Evolutionary conservation across 2,113 vertebrate genomes (phyloP), one percentile per base, ranked within the genome.

Genomic region (Dipodomys spectabilis): DNA sequence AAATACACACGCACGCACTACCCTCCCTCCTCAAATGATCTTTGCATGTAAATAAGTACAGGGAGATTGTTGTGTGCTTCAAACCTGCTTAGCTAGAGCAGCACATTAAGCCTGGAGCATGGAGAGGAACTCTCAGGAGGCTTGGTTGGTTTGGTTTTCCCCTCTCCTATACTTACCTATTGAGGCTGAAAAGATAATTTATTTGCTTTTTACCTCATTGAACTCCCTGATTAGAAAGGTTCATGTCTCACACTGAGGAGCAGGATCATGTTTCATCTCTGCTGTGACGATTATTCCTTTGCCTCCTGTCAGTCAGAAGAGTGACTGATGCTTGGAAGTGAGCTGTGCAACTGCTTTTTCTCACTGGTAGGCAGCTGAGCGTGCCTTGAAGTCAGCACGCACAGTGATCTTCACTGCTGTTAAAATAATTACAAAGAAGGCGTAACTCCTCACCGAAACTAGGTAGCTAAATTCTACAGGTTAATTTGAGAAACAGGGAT

Each of bases 331-430:
- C 96, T 97, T 92, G 96, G 92, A 97, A 97, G 94, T 12, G 77
- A 93, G 60, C 53, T 86, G 0, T 39, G 32, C 91, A 60, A 86
- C 93, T 95, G 82, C 96, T 94, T 93, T 87, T 94, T 94, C 96
- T 97, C 80, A 77, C 93, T 83, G 79, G 49, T 91, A 95, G 97
- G 68, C 93, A 77, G 74, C 91, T 90, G 88, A 96, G 93, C 93
- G 11, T 88, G 75, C 93, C 74, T 79, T 98, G 97, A 98, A 92
- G 87, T 98, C 97, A 97, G 94, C 79, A 39, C 77, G 12, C 15
- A 1, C 53, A 57, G 15, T 57, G 53, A 86, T 94, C 95, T 92
- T 32, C 93, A 64, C 85, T 97, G 62, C 2, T 83, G 0, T 94
- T 83, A 60, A 75, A 64, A 6, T 87, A 81, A 53, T 49, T 62